Evolutionary conservation across 2,113 vertebrate genomes (phyloP), one percentile per base, ranked within the genome.

Genomic region (Apodemus speciosus): DNA sequence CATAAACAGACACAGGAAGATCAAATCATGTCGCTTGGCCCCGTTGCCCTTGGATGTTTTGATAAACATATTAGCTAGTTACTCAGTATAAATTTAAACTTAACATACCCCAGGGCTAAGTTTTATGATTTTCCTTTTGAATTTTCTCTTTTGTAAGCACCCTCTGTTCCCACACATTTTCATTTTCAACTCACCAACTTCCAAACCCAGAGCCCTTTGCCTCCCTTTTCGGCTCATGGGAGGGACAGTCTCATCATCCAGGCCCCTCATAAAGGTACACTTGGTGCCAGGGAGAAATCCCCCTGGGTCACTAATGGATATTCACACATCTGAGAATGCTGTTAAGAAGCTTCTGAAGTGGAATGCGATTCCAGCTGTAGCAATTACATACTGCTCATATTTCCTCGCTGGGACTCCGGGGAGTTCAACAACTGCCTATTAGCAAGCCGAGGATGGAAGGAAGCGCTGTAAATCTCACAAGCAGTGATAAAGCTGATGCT

Each of bases 271-370:
- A 96, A 97, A 96, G 97, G 96, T 86, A 97, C 91, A 77, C 96
- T 95, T 95, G 85, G 66, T 96, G 96, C 96, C 96, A 97, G 95
- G 27, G 95, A 94, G 86, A 79, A 96, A 97, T 98, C 97, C 98
- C 96, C 97, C 89, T 35, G 72, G 96, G 97, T 97, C 97, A 84
- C 97, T 97, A 97, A 98, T 97, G 98, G 97, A 97, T 97, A 96
- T 97, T 98, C 98, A 97, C 98, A 98, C 98, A 98, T 98, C 97
- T 98, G 98, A 98, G 96, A 98, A 98, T 96, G 97, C 93, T 96
- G 97, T 98, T 98, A 98, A 96, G 97, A 97, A 97, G 96, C 96
- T 98, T 96, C 97, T 97, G 97, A 98, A 96, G 93, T 97, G 95
- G 85, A 97, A 97, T 90, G 93, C 25, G 93, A 98, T 95, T 98